Evolutionary conservation across 2,797 vertebrate species (phyloP), one percentile per base, ranked within the genome.

Genomic region (Poeciliopsis turneri): DNA sequence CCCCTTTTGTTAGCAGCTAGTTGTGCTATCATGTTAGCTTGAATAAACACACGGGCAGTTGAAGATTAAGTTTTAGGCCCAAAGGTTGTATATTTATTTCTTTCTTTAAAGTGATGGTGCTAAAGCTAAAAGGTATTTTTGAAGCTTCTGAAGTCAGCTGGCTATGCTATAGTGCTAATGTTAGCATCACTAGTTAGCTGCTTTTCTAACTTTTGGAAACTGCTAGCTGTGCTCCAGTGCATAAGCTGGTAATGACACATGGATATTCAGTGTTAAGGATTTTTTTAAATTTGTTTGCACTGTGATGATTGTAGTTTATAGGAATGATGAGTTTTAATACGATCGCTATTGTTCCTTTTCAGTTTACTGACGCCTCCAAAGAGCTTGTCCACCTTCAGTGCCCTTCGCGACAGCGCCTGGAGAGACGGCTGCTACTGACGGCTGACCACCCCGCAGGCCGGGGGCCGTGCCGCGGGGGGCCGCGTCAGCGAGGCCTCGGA

Each of bases 321-420:
- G 28, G 28, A 33, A 33, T 30, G 25, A 1, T 33, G 2, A 11
- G 20, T 41, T 41, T 64, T 36, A 20, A 64, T 33, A 9, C 4
- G 1, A 8, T 64, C 2, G 30, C 3, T 8, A 6, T 55, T n/a
- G 36, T 45, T 68, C n/a, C 36, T 46, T 12, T 46, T 41, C 88
- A 98, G 98, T 94, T 97, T 98, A 86, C 95, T 98, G 92, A 97
- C 96, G 1, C 97, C 97, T 88, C 97, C 97, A 91, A 99, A 97
- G 94, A 97, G 96, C 68, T 93, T 98, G 87, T 96, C 97, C 3
- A 95, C 97, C 43, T 94, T 98, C 89, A 97, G 96, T 90, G 93
- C 97, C n/a, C 96, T 98, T 81, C 95, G 96, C 20, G 97, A 98
- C 82, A 90, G 95, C 78, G 94, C 94, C 81, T 98, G 98, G 97